phyloP scores from a whole-genome alignment of 2,797 vertebrate species.

The Chrysocyon brachyurus region DNA sequence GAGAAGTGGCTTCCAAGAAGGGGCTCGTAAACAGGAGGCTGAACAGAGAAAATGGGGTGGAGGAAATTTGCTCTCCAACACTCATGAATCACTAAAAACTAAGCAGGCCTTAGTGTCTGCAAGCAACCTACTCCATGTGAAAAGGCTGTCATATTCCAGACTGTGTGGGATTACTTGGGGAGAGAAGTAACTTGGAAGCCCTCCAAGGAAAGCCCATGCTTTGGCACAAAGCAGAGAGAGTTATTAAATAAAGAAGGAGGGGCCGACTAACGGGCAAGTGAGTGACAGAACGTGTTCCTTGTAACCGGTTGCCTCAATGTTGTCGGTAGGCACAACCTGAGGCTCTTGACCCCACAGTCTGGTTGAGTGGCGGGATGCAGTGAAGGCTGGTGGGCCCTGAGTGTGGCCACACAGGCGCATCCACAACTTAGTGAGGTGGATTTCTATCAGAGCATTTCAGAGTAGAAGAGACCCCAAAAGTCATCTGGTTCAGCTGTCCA shows the following conservation, averaged over 20 bases:
- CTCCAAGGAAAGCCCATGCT: constrained; percentile 70
- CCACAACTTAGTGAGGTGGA: not conserved
- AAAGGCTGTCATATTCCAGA: constrained; percentile 65
- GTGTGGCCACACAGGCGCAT: not conserved
- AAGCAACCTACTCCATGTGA: constrained; percentile 51
- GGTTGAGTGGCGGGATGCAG: not conserved
- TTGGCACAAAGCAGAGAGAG: constrained; percentile 69
- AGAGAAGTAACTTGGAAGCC: constrained; percentile 68
- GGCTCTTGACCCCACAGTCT: not conserved
- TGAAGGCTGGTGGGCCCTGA: not conserved
- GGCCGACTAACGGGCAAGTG: constrained; percentile 28
- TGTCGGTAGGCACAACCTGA: not conserved
- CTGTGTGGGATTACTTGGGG: constrained; percentile 56
- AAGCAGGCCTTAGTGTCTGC: constrained; percentile 45
- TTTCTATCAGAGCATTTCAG: not conserved
- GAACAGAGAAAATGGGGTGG: constrained; percentile 15
- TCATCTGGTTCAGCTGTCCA: not conserved
- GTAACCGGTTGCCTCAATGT: constrained; percentile 20
- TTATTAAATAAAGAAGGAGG: constrained; percentile 71
- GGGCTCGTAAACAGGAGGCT: not conserved
- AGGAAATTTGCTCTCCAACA: constrained; percentile 63
- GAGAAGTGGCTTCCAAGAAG: not conserved
- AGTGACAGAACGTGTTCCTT: constrained; percentile 60
- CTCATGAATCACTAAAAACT: constrained; percentile 56
- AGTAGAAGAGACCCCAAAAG: not conserved